Percentiles rank a stretch among this genome's conserved stretches.
Conservation (phyloP, 2,888 invertebrate species). For the Cheilosia scutellata region DNA sequence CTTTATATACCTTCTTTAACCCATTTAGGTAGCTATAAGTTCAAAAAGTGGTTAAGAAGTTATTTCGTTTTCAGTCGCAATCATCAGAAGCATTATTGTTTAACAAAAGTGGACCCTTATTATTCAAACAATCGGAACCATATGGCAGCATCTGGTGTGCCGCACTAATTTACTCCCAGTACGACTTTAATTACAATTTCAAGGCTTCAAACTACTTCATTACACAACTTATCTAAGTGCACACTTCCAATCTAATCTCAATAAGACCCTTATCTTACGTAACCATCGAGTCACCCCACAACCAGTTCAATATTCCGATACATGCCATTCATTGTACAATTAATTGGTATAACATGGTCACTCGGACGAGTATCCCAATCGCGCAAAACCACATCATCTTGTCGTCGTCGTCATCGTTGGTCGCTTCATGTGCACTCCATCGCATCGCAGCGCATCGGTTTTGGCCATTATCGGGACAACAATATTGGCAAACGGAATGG, state of each 20-base stretch:
- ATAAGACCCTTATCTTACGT: constrained; percentile 22
- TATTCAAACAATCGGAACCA: too few species aligned
- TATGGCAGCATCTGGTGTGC: too few species aligned
- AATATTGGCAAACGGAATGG: constrained; percentile 47
- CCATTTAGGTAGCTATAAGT: too few species aligned
- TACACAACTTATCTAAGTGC: not conserved
- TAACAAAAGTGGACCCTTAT: too few species aligned
- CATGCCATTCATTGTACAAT: constrained; percentile 25
- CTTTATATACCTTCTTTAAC: too few species aligned
- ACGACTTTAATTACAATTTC: not conserved
- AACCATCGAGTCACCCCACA: not conserved
- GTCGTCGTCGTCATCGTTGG: constrained; percentile 12
- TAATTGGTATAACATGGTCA: constrained; percentile 40
- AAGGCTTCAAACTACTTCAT: not conserved
- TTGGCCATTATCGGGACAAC: constrained; percentile 44
- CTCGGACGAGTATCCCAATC: constrained; percentile 13
- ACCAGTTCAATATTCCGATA: constrained; percentile 20
- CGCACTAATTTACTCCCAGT: too few species aligned
- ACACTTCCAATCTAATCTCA: constrained; percentile 12
- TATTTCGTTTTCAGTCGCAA: too few species aligned
- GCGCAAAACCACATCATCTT: constrained; percentile 50
- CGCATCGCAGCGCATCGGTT: constrained; percentile 16
- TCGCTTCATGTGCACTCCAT: constrained; percentile 16
- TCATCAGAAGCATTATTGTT: too few species aligned
- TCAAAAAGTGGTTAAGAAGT: too few species aligned